Evolutionary conservation across 1,140 invertebrate species (phyloP), one percentile per base, ranked within the genome.

Genomic region (Drosophila albomicans): DNA sequence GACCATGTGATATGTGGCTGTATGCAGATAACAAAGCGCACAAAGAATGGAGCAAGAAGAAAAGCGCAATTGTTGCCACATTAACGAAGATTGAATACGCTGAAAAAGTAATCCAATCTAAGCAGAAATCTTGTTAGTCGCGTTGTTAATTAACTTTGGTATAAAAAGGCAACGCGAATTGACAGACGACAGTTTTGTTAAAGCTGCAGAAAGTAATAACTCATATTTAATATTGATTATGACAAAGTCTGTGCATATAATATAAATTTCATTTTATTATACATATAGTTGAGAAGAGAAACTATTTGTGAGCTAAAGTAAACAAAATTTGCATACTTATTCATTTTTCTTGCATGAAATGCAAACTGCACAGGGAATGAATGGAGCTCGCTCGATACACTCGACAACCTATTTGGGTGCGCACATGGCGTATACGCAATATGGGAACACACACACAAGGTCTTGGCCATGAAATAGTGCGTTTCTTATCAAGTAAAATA

Each of bases 401-500:
- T 20, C 32, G 5, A 13, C 11, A 43, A 16, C 1, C 54, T 7
- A 16, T 38, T n/a, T 45, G 15, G 1, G 20, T 20, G 5, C n/a
- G 10, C 56, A 48, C 25, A 65, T 51, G 56, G 62, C 80, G 76
- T 75, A 82, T 82, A 82, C 80, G 80, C 69, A 74, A 35, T 32
- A 45, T 74, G 61, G 13, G n/a, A 63, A 20, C 20, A 20, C 20
- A 3, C 20, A 20, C 20, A 79, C 70, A 75, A 52, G 51, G 64
- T 10, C 35, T 46, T 7, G 30, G 20, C 30, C 25, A 20, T 72
- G 62, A 46, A 13, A 16, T 10, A 16, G 28, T 58, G 25, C 10
- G 48, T 38, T 38, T 16, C 38, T 61, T 63, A 16, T 38, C 41
- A 57, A 54, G 49, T 6, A 32, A 56, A 45, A 46, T 30, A 45